phyloP scores from a whole-genome alignment of 2,113 vertebrate genomes.

The Trematomus loennbergii region DNA sequence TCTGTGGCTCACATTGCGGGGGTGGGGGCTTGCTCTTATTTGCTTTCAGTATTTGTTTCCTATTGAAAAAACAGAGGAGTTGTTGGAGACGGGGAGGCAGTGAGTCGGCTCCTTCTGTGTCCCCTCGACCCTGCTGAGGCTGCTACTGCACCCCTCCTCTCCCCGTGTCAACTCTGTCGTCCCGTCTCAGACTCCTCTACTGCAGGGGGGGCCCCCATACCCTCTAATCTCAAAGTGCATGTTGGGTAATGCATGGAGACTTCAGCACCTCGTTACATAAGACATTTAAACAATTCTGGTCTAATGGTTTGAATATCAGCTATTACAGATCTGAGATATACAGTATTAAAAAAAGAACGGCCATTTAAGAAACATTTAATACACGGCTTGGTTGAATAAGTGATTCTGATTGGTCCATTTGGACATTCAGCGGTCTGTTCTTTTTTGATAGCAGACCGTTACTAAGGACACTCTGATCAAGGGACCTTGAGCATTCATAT shows the following conservation, averaged over 20 bases:
- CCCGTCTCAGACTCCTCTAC: conserved; percentile 10
- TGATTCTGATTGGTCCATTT: too few relatives aligned
- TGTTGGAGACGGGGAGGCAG: conserved; percentile 46
- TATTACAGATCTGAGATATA: neutral
- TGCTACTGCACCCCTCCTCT: conserved; percentile 33
- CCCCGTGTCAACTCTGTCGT: neutral
- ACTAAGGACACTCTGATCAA: too few relatives aligned
- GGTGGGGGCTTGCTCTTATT: conserved; percentile 40
- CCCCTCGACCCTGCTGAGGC: conserved; percentile 41
- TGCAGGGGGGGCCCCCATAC: conserved; percentile 13
- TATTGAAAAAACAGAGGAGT: conserved; percentile 52
- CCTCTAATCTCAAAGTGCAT: conserved; percentile 45
- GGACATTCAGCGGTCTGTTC: too few relatives aligned
- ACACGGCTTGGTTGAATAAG: too few relatives aligned
- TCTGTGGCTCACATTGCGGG: conserved; percentile 26
- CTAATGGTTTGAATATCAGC: conserved; percentile 1
- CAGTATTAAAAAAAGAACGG: neutral
- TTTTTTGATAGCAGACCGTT: too few relatives aligned
- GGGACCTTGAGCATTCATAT: too few relatives aligned
- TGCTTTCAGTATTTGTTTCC: conserved; percentile 64
- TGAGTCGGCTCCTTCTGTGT: conserved; percentile 52
- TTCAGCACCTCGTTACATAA: conserved; percentile 58
- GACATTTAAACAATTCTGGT: conserved; percentile 1
- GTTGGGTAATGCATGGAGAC: conserved; percentile 57
- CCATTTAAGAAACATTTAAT: too few relatives aligned